Conservation (phyloP, 2,797 vertebrate genomes). For the Gouania willdenowi region DNA sequence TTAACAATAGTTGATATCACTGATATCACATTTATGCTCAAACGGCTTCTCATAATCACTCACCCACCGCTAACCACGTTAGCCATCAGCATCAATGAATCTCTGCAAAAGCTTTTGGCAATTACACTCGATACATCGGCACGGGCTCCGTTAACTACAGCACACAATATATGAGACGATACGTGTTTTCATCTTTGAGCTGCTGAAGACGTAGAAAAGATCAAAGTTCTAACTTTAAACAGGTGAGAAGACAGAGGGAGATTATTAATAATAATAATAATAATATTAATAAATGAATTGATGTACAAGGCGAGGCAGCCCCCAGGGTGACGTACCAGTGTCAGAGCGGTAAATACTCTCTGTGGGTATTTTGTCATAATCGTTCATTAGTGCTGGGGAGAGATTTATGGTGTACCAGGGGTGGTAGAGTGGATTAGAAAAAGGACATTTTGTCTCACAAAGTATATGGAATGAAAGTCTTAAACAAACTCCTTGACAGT, state of each 20-base stretch:
- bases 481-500: conserved; percentile 22
- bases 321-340: conserved; percentile 31
- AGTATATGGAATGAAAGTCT: conserved; percentile 17
- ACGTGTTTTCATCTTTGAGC: conserved; percentile 49
- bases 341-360: conserved; percentile 50
- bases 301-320: conserved; percentile 33
- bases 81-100: conserved; percentile 74
- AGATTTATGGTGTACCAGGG: conserved; percentile 41
- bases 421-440: conserved; percentile 29
- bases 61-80: conserved; percentile 64
- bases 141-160: conserved; percentile 47
- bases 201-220: conserved; percentile 30
- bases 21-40: too few species aligned
- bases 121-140: conserved; percentile 62
- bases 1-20: too few species aligned
- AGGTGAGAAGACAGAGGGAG: conserved; percentile 3
- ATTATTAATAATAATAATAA: too few species aligned
- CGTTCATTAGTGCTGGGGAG: conserved; percentile 49
- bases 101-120: conserved; percentile 58
- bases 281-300: conserved; percentile 12
- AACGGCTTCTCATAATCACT: too few species aligned
- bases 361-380: conserved; percentile 45
- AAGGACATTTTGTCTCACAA: conserved; percentile 21
- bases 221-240: conserved; percentile 24
- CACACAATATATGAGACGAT: conserved; percentile 41